Evolutionary conservation across 2,113 vertebrate species (phyloP).

Genomic region (Gadus chalcogrammus): DNA sequence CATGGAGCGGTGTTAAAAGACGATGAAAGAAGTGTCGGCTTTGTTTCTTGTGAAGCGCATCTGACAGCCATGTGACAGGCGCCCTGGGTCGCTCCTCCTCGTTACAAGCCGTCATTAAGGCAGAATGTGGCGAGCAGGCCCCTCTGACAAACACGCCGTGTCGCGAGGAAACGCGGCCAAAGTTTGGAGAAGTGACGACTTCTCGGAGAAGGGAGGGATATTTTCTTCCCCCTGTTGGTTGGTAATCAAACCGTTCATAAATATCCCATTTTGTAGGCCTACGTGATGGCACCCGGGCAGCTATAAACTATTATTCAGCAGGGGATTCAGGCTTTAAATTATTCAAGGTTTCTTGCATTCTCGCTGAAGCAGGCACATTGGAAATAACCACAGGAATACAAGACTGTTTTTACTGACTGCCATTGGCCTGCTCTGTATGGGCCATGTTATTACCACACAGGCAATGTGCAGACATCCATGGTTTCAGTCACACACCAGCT

Average conservation of each 20-base stretch:
- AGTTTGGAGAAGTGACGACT: too few species aligned
- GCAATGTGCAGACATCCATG: not conserved
- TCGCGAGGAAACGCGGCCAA: too few species aligned
- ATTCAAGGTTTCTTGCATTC: too few species aligned
- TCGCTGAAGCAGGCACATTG: too few species aligned
- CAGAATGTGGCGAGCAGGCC: not conserved
- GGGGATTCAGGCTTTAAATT: not conserved
- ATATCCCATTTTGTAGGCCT: not conserved
- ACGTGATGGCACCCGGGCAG: not conserved
- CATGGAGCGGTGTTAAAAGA: not conserved
- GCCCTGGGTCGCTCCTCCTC: not conserved
- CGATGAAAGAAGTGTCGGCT: not conserved
- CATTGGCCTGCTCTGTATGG: too few species aligned
- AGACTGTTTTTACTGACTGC: too few species aligned
- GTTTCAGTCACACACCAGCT: not conserved
- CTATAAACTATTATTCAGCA: not conserved
- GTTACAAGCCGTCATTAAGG: not conserved
- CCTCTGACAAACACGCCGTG: too few species aligned
- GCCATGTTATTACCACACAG: not conserved
- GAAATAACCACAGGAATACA: too few species aligned
- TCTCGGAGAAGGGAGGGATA: too few species aligned
- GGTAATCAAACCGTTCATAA: not conserved
- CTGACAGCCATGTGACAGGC: not conserved
- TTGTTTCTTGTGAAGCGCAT: not conserved
- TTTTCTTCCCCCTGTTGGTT: too few species aligned